Percentiles rank a stretch among this genome's conserved stretches.
phyloP scores from a whole-genome alignment of 2,888 invertebrate genomes.

The Mechanitis messenoides region DNA sequence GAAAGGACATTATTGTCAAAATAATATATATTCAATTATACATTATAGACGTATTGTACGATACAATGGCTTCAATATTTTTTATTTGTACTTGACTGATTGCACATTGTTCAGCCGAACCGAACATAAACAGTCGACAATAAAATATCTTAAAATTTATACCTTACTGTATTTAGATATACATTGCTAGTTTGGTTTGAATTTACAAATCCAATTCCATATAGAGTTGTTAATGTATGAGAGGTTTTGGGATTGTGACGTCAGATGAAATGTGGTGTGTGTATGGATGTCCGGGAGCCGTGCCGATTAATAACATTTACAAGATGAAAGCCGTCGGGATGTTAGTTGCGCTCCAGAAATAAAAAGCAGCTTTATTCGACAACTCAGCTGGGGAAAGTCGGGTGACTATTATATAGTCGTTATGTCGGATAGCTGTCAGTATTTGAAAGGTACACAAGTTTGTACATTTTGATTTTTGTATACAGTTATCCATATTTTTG shows the following conservation, averaged over 20 bases:
- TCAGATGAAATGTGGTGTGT: constrained; percentile 35
- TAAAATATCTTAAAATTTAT: constrained; percentile 18
- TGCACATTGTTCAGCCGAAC: constrained; percentile 62
- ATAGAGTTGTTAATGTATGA: constrained; percentile 23
- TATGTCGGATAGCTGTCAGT: neutral
- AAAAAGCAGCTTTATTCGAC: constrained; percentile 65
- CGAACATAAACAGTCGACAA: constrained; percentile 60
- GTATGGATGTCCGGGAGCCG: constrained; percentile 59
- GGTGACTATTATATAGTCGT: constrained; percentile 27
- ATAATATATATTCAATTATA: constrained; percentile 32
- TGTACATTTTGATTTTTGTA: no score
- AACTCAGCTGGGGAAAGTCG: constrained; percentile 68
- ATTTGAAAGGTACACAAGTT: neutral
- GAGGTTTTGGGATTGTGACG: constrained; percentile 2
- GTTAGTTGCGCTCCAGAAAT: constrained; percentile 69
- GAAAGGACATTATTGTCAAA: constrained; percentile 20
- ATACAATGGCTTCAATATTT: constrained; percentile 57
- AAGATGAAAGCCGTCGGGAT: constrained; percentile 72
- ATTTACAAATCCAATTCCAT: no score
- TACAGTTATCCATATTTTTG: no score
- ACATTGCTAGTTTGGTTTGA: constrained; percentile 22
- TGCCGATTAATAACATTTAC: constrained; percentile 75
- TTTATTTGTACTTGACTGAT: constrained; percentile 70
- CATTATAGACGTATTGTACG: constrained; percentile 39
- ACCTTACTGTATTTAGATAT: constrained; percentile 5